Conservation (phyloP, 1,140 invertebrate genomes). For the Ridgeia piscesae region DNA sequence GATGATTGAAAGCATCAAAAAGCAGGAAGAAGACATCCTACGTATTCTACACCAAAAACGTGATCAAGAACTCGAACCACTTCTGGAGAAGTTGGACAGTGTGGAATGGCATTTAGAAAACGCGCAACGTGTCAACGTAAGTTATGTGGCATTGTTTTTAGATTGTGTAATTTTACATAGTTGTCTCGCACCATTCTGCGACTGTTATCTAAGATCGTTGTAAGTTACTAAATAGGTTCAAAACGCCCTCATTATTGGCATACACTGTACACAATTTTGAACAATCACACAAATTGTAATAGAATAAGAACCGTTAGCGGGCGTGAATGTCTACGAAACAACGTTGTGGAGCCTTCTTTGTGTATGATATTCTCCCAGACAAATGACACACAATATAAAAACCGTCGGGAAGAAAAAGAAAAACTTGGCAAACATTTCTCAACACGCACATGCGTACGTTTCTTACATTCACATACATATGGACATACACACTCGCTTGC, state of each 20-base stretch:
- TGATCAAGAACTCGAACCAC: neutral
- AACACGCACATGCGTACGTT: too few species aligned
- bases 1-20: neutral
- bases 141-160: neutral
- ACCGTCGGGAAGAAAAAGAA: too few species aligned
- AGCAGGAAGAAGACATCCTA: neutral
- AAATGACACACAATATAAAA: too few species aligned
- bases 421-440: too few species aligned
- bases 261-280: neutral
- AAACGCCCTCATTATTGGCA: neutral
- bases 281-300: neutral
- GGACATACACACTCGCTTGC: too few species aligned
- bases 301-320: too few species aligned
- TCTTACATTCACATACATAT: too few species aligned
- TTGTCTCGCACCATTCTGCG: neutral
- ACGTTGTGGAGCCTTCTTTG: too few species aligned
- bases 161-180: neutral
- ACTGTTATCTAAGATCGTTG: neutral
- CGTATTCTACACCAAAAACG: neutral
- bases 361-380: too few species aligned
- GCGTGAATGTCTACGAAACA: too few species aligned
- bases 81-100: neutral
- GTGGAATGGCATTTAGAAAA: neutral
- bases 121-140: neutral
- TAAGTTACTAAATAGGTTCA: neutral